These are phyloP conservation scores for Hylyphantes graminicola DNA, from an alignment of 1,140 invertebrate species.

Conservation along the genomic window DNA sequence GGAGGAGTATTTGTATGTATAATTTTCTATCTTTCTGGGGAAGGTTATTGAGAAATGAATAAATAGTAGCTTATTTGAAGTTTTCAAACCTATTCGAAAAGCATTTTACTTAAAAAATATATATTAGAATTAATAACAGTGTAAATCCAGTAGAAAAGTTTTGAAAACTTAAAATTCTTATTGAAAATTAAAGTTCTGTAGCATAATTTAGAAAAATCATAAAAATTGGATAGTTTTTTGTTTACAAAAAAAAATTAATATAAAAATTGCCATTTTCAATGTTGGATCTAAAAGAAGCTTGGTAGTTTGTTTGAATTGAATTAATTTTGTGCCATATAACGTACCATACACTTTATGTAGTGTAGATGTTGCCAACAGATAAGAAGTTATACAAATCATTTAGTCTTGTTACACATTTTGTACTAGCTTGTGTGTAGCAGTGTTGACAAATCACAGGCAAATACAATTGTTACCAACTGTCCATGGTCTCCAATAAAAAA, in stretches of 20 bases:
- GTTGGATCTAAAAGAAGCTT: not conserved
- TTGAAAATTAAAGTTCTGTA: not conserved
- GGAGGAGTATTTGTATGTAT: no score
- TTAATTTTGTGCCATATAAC: slow-evolving; percentile 12
- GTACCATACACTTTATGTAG: slow-evolving; percentile 1
- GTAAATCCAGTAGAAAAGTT: not conserved
- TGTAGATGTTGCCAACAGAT: slow-evolving; percentile 9
- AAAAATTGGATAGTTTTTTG: not conserved
- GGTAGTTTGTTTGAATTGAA: not conserved
- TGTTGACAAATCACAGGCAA: slow-evolving; percentile 50
- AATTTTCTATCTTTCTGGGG: no score
- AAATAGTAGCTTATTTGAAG: no score
- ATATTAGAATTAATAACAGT: no score
- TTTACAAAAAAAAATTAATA: not conserved
- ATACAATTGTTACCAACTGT: slow-evolving; percentile 58
- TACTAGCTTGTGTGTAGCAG: slow-evolving; percentile 56
- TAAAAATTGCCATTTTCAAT: not conserved
- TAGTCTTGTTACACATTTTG: slow-evolving; percentile 55
- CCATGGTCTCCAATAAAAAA: slow-evolving; percentile 56
- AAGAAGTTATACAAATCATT: slow-evolving; percentile 37
- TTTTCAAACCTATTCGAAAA: no score
- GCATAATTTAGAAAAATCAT: not conserved
- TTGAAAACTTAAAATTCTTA: not conserved
- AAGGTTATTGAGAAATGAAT: no score
- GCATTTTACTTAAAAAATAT: no score